phyloP scores from a whole-genome alignment of 2,888 invertebrate genomes.

The Phyto melanocephala region DNA sequence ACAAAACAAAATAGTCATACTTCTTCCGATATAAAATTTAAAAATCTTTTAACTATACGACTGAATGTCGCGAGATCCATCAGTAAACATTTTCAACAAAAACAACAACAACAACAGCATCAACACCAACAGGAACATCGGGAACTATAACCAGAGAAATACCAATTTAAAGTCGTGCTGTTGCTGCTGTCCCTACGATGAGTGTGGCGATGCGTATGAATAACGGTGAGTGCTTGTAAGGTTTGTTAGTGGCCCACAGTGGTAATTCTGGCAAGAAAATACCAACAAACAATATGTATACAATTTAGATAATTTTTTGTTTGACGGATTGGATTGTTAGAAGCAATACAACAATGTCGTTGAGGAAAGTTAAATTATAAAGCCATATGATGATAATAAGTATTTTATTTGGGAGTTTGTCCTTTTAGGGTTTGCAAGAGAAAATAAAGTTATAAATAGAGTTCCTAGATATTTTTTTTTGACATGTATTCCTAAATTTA shows the following conservation, averaged over 20 bases:
- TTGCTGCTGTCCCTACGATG: slow-evolving; percentile 53
- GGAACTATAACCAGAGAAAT: background rate
- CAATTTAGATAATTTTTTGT: background rate
- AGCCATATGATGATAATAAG: too few species aligned
- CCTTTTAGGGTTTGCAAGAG: too few species aligned
- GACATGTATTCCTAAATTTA: too few species aligned
- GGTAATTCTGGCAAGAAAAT: background rate
- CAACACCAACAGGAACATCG: background rate
- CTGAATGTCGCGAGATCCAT: slow-evolving; percentile 7
- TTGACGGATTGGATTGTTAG: background rate
- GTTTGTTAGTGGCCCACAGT: background rate
- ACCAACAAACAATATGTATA: background rate
- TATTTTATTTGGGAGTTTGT: too few species aligned
- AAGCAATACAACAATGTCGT: too few species aligned
- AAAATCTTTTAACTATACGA: background rate
- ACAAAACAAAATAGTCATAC: too few species aligned
- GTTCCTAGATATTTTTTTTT: too few species aligned
- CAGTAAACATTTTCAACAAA: background rate
- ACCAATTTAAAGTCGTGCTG: slow-evolving; percentile 7
- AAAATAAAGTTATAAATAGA: too few species aligned
- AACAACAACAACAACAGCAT: too few species aligned
- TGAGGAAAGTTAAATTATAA: too few species aligned
- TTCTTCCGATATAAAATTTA: background rate
- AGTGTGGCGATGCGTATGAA: slow-evolving; percentile 64
- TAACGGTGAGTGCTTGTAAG: slow-evolving; percentile 53